phyloP scores from a whole-genome alignment of 2,888 invertebrate genomes.

The Eupsilia transversa region DNA sequence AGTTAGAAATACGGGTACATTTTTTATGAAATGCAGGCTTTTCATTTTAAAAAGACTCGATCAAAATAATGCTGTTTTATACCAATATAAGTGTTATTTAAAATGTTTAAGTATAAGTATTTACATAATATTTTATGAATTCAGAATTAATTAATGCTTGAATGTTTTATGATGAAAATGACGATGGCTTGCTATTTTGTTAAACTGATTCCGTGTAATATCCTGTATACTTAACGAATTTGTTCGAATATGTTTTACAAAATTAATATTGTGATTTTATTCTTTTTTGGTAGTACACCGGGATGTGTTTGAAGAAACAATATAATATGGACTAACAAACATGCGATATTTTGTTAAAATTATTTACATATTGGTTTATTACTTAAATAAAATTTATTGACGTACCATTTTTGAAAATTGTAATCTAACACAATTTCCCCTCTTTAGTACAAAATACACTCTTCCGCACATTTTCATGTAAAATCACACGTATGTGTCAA shows the following conservation, averaged over 20 bases:
- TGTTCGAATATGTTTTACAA: slow-evolving; percentile 23
- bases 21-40: background rate
- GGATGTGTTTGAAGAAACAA: slow-evolving; percentile 14
- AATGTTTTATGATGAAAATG: background rate
- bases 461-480: background rate
- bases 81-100: background rate
- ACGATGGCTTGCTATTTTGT: background rate
- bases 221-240: slow-evolving; percentile 4
- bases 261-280: slow-evolving; percentile 15
- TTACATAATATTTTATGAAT: background rate
- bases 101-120: background rate
- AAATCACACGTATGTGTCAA: background rate
- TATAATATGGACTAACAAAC: slow-evolving; percentile 9
- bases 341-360: background rate
- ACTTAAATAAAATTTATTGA: background rate
- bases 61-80: background rate
- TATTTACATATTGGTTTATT: background rate
- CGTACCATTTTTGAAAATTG: background rate
- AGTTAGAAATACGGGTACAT: background rate
- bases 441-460: slow-evolving; percentile 11
- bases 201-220: background rate
- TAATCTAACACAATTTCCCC: background rate
- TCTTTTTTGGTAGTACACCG: background rate
- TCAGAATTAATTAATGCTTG: background rate
- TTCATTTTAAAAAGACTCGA: background rate